A percentile compares a stretch with the other conserved stretches of the same genome.
phyloP scores from a whole-genome alignment of 2,797 vertebrate genomes.

The Cyprinella venusta region DNA sequence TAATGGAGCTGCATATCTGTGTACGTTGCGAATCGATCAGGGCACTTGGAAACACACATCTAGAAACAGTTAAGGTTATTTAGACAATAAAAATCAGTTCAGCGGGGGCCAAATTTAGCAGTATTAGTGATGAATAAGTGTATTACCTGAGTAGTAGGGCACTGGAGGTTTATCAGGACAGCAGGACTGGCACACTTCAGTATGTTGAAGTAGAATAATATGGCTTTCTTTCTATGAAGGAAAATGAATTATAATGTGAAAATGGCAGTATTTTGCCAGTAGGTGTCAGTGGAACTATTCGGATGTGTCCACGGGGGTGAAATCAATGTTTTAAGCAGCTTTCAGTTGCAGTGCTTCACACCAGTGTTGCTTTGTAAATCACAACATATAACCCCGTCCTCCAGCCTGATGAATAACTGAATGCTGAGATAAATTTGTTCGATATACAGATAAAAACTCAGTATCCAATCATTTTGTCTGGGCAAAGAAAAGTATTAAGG shows the following conservation, averaged over 20 bases:
- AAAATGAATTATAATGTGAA: slow-evolving; percentile 1
- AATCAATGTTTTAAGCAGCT: slow-evolving; percentile 3
- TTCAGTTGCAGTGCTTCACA: not conserved
- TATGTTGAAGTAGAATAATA: slow-evolving; percentile 93
- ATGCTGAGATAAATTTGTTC: not conserved
- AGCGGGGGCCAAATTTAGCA: not conserved
- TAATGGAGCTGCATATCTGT: slow-evolving; percentile 83
- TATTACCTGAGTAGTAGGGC: slow-evolving; percentile 81
- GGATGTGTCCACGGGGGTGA: not conserved
- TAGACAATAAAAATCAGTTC: not conserved
- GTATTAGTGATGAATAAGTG: not conserved
- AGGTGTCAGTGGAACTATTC: slow-evolving; percentile 50
- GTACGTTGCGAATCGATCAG: slow-evolving; percentile 88
- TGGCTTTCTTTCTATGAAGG: slow-evolving; percentile 82
- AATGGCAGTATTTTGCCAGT: slow-evolving; percentile 23
- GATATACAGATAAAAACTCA: slow-evolving; percentile 2
- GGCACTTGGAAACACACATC: slow-evolving; percentile 91
- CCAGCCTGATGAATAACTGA: not conserved
- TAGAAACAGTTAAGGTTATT: slow-evolving; percentile 57
- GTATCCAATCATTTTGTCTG: slow-evolving; percentile 9
- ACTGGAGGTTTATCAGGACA: slow-evolving; percentile 87
- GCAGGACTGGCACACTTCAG: slow-evolving; percentile 86
- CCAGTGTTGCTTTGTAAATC: not conserved
- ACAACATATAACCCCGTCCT: not conserved
- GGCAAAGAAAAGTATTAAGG: not conserved